These are phyloP conservation scores for Otis tarda DNA, from an alignment of 2,113 vertebrate species.

Conservation along the genomic window DNA sequence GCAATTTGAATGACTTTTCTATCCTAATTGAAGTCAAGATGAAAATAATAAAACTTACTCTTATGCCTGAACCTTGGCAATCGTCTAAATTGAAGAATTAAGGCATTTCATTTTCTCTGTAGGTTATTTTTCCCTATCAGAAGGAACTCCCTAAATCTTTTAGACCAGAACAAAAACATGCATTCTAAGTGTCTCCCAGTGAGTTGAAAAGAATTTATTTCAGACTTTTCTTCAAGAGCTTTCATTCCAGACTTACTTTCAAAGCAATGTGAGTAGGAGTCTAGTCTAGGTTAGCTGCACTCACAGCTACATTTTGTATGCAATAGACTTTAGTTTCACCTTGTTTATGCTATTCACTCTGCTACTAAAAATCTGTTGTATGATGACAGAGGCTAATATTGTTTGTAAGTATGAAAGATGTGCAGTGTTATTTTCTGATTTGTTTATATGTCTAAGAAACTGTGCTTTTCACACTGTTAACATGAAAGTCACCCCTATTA, in stretches of 20 bases:
- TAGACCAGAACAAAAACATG: neutral
- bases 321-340: neutral
- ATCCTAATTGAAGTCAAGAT: neutral
- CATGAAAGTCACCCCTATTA: neutral
- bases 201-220: neutral
- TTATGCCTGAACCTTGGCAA: neutral
- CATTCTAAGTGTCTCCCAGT: neutral
- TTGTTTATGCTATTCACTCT: neutral
- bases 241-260: neutral
- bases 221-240: neutral
- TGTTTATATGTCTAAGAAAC: neutral
- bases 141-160: neutral
- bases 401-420: neutral
- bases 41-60: neutral
- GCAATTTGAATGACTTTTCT: neutral
- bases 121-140: neutral
- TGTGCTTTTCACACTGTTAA: neutral
- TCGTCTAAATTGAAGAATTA: neutral
- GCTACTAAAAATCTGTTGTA: neutral
- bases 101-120: neutral
- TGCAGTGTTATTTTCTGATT: neutral
- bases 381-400: neutral
- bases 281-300: neutral
- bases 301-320: neutral
- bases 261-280: neutral